Percentiles rank a stretch among this genome's conserved stretches.
These are phyloP conservation scores for Phaethornis superciliosus DNA, from an alignment of 2,113 vertebrate genomes.

Conservation along the genomic window DNA sequence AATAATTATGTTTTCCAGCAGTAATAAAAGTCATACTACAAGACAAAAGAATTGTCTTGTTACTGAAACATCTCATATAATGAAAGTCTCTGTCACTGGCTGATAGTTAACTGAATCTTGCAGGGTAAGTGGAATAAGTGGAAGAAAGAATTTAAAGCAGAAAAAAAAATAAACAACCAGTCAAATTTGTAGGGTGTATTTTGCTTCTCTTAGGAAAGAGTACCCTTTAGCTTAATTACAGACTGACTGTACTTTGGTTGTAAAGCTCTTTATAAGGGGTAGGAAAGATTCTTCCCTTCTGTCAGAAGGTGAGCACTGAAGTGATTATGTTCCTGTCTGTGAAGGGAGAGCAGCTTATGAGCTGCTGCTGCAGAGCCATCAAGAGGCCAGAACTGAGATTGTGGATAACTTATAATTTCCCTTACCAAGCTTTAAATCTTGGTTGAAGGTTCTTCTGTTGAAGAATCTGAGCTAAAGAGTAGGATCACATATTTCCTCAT, in stretches of 20 bases:
- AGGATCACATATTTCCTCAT: background rate
- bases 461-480: background rate
- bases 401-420: background rate
- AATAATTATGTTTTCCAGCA: background rate
- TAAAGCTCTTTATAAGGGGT: background rate
- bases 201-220: background rate
- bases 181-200: background rate
- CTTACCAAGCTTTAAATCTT: background rate
- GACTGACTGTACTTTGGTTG: background rate
- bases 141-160: background rate
- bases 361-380: background rate
- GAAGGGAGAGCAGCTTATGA: background rate
- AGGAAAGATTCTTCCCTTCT: background rate
- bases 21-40: background rate
- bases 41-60: background rate
- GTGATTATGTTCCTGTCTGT: background rate
- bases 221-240: background rate
- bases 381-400: background rate
- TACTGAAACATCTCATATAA: background rate
- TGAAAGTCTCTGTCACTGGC: background rate
- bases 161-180: background rate
- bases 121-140: background rate
- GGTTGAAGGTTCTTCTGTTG: background rate
- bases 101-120: background rate
- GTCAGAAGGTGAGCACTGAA: background rate